phyloP scores from a whole-genome alignment of 1,140 invertebrate genomes.

The Fopius arisanus region DNA sequence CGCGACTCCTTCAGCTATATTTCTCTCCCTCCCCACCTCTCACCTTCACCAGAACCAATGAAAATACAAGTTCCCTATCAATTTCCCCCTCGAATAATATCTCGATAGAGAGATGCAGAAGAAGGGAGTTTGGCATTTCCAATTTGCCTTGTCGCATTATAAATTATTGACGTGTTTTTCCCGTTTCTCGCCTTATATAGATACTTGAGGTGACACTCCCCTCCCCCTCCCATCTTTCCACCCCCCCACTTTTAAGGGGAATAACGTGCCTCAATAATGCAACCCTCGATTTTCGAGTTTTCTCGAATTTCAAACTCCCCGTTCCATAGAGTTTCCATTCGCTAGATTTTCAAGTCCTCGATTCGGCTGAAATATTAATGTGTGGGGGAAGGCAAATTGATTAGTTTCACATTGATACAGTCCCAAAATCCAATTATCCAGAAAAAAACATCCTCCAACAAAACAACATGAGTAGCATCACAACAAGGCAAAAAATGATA shows the following conservation, averaged over 20 bases:
- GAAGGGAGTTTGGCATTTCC: conserved; percentile 12
- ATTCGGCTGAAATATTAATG: not conserved
- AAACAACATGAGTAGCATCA: too few relatives aligned
- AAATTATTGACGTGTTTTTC: conserved; percentile 27
- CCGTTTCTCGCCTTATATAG: not conserved
- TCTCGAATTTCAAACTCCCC: conserved; percentile 44
- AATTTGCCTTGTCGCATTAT: conserved; percentile 23
- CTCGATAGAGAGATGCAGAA: conserved; percentile 19
- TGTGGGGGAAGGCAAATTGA: not conserved
- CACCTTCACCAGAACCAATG: not conserved
- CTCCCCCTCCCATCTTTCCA: not conserved
- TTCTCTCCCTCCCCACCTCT: conserved; percentile 3
- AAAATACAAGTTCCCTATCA: conserved; percentile 24
- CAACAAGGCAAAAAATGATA: too few relatives aligned
- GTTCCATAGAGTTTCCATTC: conserved; percentile 27
- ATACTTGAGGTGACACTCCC: conserved; percentile 27
- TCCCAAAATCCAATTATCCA: not conserved
- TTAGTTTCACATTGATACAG: not conserved
- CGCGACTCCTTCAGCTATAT: conserved; percentile 17
- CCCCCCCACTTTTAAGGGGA: conserved; percentile 26
- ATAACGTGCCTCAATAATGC: conserved; percentile 48
- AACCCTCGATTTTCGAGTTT: conserved; percentile 53
- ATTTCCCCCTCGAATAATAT: conserved; percentile 26
- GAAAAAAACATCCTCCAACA: too few relatives aligned
- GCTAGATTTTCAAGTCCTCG: not conserved